Evolutionary conservation across 2,797 vertebrate species (phyloP).

Genomic region (Miopithecus talapoin): DNA sequence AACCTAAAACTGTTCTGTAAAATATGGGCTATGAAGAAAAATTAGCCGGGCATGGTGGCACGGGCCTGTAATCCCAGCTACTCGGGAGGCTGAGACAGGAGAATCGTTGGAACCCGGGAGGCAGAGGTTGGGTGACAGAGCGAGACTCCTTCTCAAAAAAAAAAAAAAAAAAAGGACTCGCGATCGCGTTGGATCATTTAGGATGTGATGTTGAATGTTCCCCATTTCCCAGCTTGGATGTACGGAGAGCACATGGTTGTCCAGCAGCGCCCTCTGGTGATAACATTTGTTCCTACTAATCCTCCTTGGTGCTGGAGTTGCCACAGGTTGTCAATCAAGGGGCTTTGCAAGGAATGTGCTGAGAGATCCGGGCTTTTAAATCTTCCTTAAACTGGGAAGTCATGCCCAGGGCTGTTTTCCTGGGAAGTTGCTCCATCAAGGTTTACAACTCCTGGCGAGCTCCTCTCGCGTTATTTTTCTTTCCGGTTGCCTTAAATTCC

Average conservation of each 20-base stretch:
- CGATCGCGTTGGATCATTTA: background rate
- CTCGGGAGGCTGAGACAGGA: too few relatives aligned
- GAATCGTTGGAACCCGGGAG: too few relatives aligned
- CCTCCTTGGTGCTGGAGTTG: rapidly evolving
- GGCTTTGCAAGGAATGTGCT: background rate
- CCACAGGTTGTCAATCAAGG: background rate
- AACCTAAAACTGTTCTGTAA: background rate
- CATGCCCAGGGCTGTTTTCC: background rate
- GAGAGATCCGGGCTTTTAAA: background rate
- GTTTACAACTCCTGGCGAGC: background rate
- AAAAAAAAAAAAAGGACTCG: too few relatives aligned
- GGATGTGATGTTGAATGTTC: too few relatives aligned
- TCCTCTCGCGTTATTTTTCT: background rate
- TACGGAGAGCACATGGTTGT: background rate
- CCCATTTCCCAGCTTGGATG: background rate
- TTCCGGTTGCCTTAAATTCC: background rate
- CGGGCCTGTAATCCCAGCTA: too few relatives aligned
- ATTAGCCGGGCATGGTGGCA: too few relatives aligned
- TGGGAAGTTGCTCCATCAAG: background rate
- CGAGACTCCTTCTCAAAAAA: too few relatives aligned
- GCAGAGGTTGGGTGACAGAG: too few relatives aligned
- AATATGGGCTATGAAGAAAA: too few relatives aligned
- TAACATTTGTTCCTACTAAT: background rate
- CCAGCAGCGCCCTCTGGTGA: background rate
- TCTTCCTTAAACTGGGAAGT: background rate